phyloP scores from a whole-genome alignment of 1,140 invertebrate genomes.

The Coenobita brevimanus region DNA sequence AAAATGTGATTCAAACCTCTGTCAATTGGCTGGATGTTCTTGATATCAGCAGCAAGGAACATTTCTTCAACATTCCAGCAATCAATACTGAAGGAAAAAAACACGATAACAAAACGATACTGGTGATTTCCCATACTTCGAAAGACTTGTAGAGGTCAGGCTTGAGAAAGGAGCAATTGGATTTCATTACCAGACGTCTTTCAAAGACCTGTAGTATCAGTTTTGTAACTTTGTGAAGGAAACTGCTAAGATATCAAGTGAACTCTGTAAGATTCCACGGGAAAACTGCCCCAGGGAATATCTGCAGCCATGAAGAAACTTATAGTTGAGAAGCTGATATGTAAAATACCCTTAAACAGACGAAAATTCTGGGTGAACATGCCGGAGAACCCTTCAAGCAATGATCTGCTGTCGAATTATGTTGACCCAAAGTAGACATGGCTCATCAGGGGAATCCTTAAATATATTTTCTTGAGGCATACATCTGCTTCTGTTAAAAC shows the following conservation, averaged over 20 bases:
- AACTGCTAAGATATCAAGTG: constrained; percentile 8
- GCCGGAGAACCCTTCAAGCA: too few relatives aligned
- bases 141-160: constrained; percentile 28
- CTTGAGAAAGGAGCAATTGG: constrained; percentile 31
- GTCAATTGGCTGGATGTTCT: constrained; percentile 37
- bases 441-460: not conserved
- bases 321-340: constrained; percentile 30
- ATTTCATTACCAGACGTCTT: constrained; percentile 28
- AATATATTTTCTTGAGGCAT: not conserved
- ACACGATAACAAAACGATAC: constrained; percentile 16
- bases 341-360: constrained; percentile 10
- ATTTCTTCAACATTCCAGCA: constrained; percentile 38
- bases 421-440: not conserved
- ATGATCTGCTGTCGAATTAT: constrained; percentile 17
- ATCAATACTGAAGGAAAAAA: constrained; percentile 36
- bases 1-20: constrained; percentile 32
- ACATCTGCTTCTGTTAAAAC: not conserved
- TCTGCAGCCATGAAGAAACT: constrained; percentile 25
- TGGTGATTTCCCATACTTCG: constrained; percentile 43
- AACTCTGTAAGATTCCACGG: constrained; percentile 12
- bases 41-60: constrained; percentile 41
- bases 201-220: constrained; percentile 1
- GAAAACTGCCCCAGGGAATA: constrained; percentile 30
- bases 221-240: constrained; percentile 40
- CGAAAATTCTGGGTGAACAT: constrained; percentile 24